These are phyloP conservation scores for Charadrius vociferus DNA, from an alignment of 2,113 vertebrate genomes.

Conservation along the genomic window DNA sequence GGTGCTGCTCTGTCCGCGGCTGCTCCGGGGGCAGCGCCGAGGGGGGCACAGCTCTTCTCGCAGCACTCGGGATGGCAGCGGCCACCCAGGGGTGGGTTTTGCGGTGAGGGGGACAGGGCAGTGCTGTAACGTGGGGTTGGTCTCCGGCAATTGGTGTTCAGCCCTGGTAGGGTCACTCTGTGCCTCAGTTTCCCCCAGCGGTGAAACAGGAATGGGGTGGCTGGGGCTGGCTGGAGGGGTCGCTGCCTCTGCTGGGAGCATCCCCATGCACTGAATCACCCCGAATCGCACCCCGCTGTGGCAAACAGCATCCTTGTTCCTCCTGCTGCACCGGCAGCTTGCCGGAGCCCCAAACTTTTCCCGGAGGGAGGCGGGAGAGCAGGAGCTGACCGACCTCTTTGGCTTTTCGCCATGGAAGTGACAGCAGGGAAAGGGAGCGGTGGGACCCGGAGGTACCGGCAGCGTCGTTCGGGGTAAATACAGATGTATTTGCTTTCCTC, in stretches of 20 bases:
- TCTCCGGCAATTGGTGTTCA: accelerated
- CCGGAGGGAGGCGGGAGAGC: background rate
- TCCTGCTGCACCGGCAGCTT: background rate
- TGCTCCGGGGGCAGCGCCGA: accelerated
- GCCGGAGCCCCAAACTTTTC: background rate
- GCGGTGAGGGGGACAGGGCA: background rate
- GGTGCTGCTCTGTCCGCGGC: accelerated
- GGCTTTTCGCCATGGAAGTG: accelerated
- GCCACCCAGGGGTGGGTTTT: background rate
- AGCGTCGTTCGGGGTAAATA: accelerated
- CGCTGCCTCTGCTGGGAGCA: accelerated
- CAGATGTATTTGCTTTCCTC: background rate
- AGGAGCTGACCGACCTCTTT: background rate
- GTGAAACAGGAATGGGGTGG: accelerated
- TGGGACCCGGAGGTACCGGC: background rate
- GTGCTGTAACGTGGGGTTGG: accelerated
- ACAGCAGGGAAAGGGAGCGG: background rate
- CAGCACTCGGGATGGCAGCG: accelerated
- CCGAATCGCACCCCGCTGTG: accelerated
- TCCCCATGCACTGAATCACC: accelerated
- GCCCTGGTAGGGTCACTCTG: accelerated
- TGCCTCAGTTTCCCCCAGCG: background rate
- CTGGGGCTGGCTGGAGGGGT: background rate
- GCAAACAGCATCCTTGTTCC: background rate
- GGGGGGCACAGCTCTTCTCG: accelerated